A percentile compares a stretch with the other conserved stretches of the same genome.
Evolutionary conservation across 2,888 invertebrate genomes (phyloP).

Genomic region (Lissocephala sabroskyi): DNA sequence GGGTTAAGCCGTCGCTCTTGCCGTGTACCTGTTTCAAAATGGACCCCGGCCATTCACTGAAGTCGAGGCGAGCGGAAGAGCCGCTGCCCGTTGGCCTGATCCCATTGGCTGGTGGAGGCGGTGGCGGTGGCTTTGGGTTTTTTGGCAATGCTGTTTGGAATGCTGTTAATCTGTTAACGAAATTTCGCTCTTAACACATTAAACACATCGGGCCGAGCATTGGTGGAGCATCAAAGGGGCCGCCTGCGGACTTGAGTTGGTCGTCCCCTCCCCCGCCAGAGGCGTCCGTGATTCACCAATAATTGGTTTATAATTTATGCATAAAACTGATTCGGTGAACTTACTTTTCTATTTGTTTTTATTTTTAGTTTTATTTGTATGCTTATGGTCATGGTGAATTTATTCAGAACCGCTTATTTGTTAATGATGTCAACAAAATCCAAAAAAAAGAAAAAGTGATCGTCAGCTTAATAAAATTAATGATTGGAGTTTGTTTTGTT

Average conservation of each 20-base stretch:
- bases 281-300: conserved; percentile 54
- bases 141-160: conserved; percentile 41
- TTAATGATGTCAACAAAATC: conserved; percentile 58
- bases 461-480: conserved; percentile 61
- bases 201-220: conserved; percentile 59
- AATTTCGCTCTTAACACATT: conserved; percentile 64
- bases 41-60: conserved; percentile 14
- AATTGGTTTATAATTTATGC: conserved; percentile 61
- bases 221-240: conserved; percentile 48
- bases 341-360: conserved; percentile 31
- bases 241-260: conserved; percentile 13
- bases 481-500: conserved; percentile 37
- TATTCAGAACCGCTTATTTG: conserved; percentile 53
- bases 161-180: conserved; percentile 61
- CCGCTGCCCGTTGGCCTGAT: conserved; percentile 21
- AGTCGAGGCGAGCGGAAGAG: conserved; percentile 1
- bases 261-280: conserved; percentile 2
- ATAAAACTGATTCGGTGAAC: conserved; percentile 28
- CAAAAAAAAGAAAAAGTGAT: conserved; percentile 35
- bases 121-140: no score
- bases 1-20: conserved; percentile 38
- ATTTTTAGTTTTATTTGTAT: no score
- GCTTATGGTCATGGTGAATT: conserved; percentile 12
- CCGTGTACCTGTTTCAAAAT: conserved; percentile 16
- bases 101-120: conserved; percentile 34